phyloP scores from a whole-genome alignment of 1,140 invertebrate species.

The Adelges cooleyi region DNA sequence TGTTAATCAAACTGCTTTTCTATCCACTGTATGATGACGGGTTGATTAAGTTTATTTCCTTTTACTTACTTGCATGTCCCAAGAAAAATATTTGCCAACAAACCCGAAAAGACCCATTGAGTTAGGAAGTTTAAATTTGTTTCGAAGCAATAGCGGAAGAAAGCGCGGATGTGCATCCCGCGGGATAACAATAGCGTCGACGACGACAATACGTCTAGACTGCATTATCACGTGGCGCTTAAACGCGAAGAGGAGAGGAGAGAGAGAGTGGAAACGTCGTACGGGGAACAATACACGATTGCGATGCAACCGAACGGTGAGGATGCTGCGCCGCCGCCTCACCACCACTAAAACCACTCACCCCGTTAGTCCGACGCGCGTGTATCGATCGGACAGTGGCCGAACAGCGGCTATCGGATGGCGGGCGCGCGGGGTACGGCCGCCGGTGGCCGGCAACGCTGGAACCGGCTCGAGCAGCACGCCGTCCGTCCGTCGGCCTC shows the following conservation, averaged over 20 bases:
- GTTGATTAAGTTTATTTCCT: no score
- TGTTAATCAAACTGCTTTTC: no score
- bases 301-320: background rate
- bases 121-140: no score
- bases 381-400: background rate
- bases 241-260: no score
- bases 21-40: no score
- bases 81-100: no score
- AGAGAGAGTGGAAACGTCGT: no score
- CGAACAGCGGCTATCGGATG: constrained; percentile 4
- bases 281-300: no score
- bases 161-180: no score
- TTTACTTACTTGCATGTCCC: no score
- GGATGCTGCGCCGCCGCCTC: background rate
- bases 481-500: background rate
- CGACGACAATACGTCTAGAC: background rate
- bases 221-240: background rate
- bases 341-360: background rate
- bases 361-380: background rate
- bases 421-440: background rate
- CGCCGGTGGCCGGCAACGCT: background rate
- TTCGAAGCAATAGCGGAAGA: no score
- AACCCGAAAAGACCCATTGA: background rate
- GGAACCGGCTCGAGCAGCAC: constrained; percentile 15
- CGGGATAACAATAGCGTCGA: background rate